phyloP scores from a whole-genome alignment of 2,113 vertebrate genomes.

The Calyptommatus sinebrachiatus region DNA sequence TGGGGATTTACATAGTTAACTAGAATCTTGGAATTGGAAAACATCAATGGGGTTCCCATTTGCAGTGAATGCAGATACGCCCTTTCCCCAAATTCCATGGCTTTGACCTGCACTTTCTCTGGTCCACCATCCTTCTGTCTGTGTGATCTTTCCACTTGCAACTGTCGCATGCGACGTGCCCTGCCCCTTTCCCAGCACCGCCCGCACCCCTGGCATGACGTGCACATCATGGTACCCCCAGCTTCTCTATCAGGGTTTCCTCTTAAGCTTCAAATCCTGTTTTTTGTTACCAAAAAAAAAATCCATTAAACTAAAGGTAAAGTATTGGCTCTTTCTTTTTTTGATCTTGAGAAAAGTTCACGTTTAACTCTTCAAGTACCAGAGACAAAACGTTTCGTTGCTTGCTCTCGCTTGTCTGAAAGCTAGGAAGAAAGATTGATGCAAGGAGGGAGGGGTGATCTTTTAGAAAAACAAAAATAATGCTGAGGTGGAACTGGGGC shows the following conservation, averaged over 20 bases:
- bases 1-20: too few species aligned
- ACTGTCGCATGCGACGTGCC: neutral
- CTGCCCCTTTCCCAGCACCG: neutral
- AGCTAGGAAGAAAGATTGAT: too few species aligned
- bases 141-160: neutral
- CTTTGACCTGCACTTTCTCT: neutral
- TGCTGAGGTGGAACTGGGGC: too few species aligned
- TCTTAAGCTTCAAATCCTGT: conserved; percentile 65
- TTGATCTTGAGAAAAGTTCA: conserved; percentile 58
- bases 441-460: too few species aligned
- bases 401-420: neutral
- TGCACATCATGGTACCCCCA: neutral
- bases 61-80: neutral
- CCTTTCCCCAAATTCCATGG: neutral
- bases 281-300: conserved; percentile 45
- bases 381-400: conserved; percentile 36
- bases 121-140: neutral
- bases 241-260: conserved; percentile 58
- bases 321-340: conserved; percentile 56
- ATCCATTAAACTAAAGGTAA: conserved; percentile 81
- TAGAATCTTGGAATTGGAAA: too few species aligned
- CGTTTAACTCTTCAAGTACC: conserved; percentile 68
- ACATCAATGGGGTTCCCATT: too few species aligned
- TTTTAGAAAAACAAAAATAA: too few species aligned
- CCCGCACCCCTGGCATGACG: conserved; percentile 4